Evolutionary conservation across 2,113 vertebrate genomes (phyloP).

Genomic region (Daphoenositta chrysoptera): DNA sequence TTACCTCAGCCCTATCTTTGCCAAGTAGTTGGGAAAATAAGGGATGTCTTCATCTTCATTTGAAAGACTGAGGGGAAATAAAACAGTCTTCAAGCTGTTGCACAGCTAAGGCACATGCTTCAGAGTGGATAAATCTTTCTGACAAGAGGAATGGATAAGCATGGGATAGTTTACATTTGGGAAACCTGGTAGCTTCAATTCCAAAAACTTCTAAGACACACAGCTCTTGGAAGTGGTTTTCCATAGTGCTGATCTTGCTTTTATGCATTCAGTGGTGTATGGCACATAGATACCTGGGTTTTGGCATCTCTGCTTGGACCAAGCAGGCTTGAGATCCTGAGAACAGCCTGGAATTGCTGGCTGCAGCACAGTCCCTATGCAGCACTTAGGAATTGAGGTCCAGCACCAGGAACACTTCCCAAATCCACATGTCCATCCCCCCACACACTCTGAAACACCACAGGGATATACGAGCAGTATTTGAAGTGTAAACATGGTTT

Average conservation of each 20-base stretch:
- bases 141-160: neutral
- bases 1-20: neutral
- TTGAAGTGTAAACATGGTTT: neutral
- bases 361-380: neutral
- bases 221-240: neutral
- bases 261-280: fast-evolving
- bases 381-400: neutral
- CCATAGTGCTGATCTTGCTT: neutral
- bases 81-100: neutral
- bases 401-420: neutral
- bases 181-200: neutral
- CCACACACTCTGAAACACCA: neutral
- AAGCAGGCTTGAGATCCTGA: fast-evolving
- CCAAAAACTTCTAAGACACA: neutral
- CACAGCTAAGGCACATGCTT: neutral
- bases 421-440: fast-evolving
- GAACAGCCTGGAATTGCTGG: fast-evolving
- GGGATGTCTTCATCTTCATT: neutral
- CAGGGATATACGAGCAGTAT: neutral
- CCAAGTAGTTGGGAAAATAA: neutral
- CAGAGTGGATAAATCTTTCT: neutral
- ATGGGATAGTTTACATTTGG: neutral
- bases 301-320: neutral
- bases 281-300: neutral
- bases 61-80: neutral